These are phyloP conservation scores for Ditylenchus dipsaci DNA, from an alignment of 1,140 invertebrate species.

Conservation along the genomic window DNA sequence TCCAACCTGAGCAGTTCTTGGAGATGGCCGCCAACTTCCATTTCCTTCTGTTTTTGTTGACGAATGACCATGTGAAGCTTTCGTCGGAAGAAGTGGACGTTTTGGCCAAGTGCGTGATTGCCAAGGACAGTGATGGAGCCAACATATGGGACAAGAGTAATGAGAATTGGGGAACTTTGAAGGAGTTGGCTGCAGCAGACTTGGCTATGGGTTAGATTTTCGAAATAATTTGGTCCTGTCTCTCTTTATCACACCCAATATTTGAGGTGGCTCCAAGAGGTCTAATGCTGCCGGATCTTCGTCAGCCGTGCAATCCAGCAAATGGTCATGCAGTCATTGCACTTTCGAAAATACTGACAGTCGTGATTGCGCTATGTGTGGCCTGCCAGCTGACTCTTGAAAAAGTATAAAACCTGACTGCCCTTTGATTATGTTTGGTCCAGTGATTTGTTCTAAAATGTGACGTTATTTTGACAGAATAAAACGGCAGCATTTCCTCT, in stretches of 20 bases:
- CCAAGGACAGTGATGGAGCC: conserved; percentile 34
- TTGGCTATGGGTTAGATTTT: neutral
- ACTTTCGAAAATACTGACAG: conserved; percentile 48
- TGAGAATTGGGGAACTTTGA: conserved; percentile 47
- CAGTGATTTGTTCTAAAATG: no score
- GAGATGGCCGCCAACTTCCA: conserved; percentile 53
- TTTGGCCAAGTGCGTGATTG: conserved; percentile 28
- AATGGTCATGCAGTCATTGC: conserved; percentile 50
- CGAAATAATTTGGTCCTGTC: no score
- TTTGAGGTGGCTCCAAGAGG: neutral
- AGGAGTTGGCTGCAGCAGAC: conserved; percentile 20
- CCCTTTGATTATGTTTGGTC: no score
- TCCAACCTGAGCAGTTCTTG: conserved; percentile 46
- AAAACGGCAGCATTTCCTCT: no score
- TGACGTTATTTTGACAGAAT: no score
- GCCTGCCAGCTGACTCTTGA: conserved; percentile 27
- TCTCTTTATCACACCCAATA: conserved; percentile 1
- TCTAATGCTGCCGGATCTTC: neutral
- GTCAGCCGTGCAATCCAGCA: neutral
- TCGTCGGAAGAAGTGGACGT: conserved; percentile 35
- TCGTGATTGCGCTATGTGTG: conserved; percentile 49
- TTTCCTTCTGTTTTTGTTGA: conserved; percentile 51
- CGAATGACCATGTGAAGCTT: conserved; percentile 50
- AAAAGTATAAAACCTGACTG: no score
- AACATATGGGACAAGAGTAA: conserved; percentile 45